Conservation (phyloP, 2,797 vertebrate species). For the Onychomys torridus region DNA sequence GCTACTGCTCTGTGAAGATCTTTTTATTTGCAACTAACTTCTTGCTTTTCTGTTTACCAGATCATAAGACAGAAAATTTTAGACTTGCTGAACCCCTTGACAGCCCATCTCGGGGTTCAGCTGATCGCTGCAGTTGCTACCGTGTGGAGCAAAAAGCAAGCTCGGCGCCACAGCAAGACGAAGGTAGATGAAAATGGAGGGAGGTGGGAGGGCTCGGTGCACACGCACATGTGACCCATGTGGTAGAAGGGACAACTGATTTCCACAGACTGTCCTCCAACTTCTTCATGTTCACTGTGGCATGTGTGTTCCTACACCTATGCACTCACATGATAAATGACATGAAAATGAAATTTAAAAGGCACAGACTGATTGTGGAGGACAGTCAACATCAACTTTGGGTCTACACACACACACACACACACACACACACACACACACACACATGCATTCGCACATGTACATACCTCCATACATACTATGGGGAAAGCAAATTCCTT, state of each 20-base stretch:
- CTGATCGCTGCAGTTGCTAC: slow-evolving; percentile 94
- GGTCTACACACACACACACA: background rate
- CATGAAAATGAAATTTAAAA: too few relatives aligned
- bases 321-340: background rate
- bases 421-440: too few relatives aligned
- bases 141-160: slow-evolving; percentile 94
- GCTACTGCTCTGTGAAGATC: background rate
- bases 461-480: background rate
- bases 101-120: slow-evolving; percentile 92
- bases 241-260: background rate
- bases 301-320: background rate
- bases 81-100: slow-evolving; percentile 95
- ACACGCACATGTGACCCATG: too few relatives aligned
- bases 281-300: background rate
- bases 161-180: slow-evolving; percentile 90
- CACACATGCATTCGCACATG: background rate
- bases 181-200: slow-evolving; percentile 86
- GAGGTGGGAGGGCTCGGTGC: too few relatives aligned
- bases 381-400: background rate
- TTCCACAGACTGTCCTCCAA: background rate
- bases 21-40: background rate
- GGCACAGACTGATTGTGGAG: background rate
- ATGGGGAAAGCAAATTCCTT: background rate
- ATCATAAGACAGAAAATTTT: slow-evolving; percentile 92
- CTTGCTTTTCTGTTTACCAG: slow-evolving; percentile 71